phyloP scores from a whole-genome alignment of 2,113 vertebrate genomes.

The Hystrix brachyura region DNA sequence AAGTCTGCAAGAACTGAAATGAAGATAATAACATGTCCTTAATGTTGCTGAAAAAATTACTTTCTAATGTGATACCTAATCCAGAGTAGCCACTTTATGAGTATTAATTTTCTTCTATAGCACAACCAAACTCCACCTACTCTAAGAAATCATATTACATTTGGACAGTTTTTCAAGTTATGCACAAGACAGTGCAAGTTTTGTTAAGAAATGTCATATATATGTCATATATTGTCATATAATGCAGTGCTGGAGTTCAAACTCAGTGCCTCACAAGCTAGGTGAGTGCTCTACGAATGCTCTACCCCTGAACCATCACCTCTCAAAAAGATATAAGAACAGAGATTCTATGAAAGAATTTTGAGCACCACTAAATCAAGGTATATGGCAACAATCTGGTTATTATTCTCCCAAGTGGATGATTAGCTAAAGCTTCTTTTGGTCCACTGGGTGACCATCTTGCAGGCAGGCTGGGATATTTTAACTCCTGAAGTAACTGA shows the following conservation, averaged over 20 bases:
- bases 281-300: not conserved
- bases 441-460: not conserved
- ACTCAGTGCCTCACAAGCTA: not conserved
- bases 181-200: not conserved
- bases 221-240: not conserved
- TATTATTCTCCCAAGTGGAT: not conserved
- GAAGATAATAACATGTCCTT: not conserved
- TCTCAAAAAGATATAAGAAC: not conserved
- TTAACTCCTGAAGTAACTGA: slow-evolving; percentile 65
- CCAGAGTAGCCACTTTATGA: not conserved
- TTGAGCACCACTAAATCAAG: not conserved
- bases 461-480: slow-evolving; percentile 51
- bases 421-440: not conserved
- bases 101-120: not conserved
- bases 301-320: not conserved
- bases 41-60: not conserved
- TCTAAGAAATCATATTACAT: not conserved
- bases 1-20: not conserved
- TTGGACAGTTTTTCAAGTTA: not conserved
- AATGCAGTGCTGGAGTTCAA: not conserved
- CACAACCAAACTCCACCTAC: not conserved
- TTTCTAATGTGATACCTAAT: not conserved
- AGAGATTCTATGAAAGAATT: slow-evolving; percentile 20
- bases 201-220: not conserved
- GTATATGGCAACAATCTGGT: not conserved